Conservation (phyloP, 2,113 vertebrate genomes). For the Tupaia chinensis region DNA sequence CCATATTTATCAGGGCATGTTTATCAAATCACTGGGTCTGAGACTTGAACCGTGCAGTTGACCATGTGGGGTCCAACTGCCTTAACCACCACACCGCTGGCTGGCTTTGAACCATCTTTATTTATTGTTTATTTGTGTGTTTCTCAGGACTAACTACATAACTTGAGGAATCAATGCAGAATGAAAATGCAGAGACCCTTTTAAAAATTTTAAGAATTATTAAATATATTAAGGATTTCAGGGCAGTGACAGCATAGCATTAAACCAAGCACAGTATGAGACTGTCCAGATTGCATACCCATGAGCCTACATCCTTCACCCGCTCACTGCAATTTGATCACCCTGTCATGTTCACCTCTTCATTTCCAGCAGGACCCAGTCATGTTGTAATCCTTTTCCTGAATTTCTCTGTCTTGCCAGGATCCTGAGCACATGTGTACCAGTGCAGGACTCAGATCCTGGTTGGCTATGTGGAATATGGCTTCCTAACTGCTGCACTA, state of each 20-base stretch:
- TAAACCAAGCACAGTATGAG: not conserved
- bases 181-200: not conserved
- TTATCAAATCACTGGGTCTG: no score
- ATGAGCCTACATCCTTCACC: accelerated
- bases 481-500: no score
- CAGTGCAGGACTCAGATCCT: no score
- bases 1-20: no score
- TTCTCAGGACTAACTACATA: not conserved
- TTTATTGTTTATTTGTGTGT: not conserved
- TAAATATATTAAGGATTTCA: not conserved
- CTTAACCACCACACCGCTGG: no score
- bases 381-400: no score
- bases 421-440: no score
- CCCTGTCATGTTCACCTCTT: not conserved
- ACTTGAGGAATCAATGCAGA: not conserved
- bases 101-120: not conserved
- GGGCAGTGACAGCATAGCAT: not conserved
- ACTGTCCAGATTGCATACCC: no score
- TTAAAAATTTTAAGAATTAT: not conserved
- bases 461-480: no score
- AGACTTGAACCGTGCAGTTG: no score
- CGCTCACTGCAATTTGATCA: not conserved
- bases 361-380: not conserved
- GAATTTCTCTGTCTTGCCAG: no score
- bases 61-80: no score